Percentiles rank a stretch among this genome's conserved stretches.
Evolutionary conservation across 2,888 invertebrate species (phyloP).

Genomic region (Leptopilina myrica): DNA sequence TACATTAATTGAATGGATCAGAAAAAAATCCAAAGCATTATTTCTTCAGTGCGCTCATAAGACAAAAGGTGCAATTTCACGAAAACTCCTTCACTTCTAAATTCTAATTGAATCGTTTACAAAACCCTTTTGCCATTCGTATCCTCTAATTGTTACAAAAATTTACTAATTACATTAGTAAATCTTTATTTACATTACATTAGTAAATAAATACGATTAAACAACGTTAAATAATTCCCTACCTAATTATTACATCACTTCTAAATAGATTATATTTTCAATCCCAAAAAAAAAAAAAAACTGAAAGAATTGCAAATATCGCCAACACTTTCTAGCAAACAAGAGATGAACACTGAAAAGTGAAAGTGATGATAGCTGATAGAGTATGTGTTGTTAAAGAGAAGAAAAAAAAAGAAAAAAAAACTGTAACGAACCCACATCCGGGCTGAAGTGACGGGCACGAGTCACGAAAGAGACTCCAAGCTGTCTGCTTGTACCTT

Average conservation of each 20-base stretch:
- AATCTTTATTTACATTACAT: no score
- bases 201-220: no score
- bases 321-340: background rate
- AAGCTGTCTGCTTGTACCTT: constrained; percentile 74
- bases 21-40: background rate
- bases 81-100: no score
- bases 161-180: no score
- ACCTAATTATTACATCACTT: no score
- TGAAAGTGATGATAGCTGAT: constrained; percentile 23
- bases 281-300: no score
- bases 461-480: constrained; percentile 65
- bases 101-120: no score
- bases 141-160: no score
- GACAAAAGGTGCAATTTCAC: background rate
- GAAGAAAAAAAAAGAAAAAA: background rate
- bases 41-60: background rate
- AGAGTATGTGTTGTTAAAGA: background rate
- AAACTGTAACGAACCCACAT: constrained; percentile 27
- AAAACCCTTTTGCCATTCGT: no score
- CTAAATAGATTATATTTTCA: no score
- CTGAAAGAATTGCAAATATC: background rate
- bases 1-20: background rate
- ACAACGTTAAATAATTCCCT: no score
- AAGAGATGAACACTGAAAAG: background rate
- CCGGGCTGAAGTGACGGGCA: constrained; percentile 42